Base-by-base conservation (phyloP, 2,888 invertebrate genomes). In the Chrysotoxum bicinctum region DNA sequence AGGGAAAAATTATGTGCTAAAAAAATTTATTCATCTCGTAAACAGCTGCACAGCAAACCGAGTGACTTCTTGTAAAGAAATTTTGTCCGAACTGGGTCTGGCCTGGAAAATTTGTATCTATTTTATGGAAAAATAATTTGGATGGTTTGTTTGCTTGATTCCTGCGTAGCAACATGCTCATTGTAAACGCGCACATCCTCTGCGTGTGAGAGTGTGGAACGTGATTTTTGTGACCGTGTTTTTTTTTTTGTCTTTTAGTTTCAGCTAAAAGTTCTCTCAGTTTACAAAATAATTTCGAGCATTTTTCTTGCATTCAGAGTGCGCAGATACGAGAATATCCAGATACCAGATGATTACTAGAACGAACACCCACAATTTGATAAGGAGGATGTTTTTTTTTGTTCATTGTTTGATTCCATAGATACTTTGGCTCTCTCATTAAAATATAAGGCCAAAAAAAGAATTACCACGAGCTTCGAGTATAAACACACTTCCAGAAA, bases 81-180 rank as follows among this genome's bases (percentile, higher is more conserved):
- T 88, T 85, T 86, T 72, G 75, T 87, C 85, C 83, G 74, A 87
- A 88, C 88, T 88, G 88, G 88, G 88, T 87, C 87, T 88, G 86
- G 86, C 83, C 88, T 88, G 88, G 88, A 88, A 88, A 88, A 87
- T 87, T 87, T 87, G 84, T 84, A 84, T 84, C 84, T 84, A 84
- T 79, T 84, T 83, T 82, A 82, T 87, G 85, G 86, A 84, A 84
- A 84, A 75, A 45, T 77, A 54, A 72, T 84, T 84, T 84, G 58
- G 79, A 43, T 26, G 64, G 73, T 83, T 72, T 80, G 76, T 54
- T 70, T 84, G 75, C 64, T 45, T 45, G 75, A 45, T 60, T 79
- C 75, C 75, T 79, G 79, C 79, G 79, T 79, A 84, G 79, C 84
- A 79, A 79, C 79, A 84, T 84, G 72, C 79, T 79, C 84, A 75